phyloP scores from a whole-genome alignment of 2,797 vertebrate species.

The Pogonophryne albipinna region DNA sequence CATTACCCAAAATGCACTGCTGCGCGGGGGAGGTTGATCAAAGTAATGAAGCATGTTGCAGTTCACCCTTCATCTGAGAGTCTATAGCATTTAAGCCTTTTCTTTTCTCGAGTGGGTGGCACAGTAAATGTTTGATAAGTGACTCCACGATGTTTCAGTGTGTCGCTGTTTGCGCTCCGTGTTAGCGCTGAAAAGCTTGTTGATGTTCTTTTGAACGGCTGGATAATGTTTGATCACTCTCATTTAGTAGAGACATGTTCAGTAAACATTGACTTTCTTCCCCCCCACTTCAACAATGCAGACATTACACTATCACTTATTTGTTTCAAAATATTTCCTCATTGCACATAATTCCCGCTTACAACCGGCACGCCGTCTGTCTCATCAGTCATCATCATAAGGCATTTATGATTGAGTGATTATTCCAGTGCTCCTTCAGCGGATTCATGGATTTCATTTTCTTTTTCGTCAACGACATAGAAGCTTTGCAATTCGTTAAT shows the following conservation, averaged over 20 bases:
- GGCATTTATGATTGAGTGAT: slow-evolving; percentile 23
- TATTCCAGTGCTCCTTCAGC: slow-evolving; percentile 3
- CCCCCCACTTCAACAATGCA: slow-evolving; percentile 12
- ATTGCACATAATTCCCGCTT: slow-evolving; percentile 46
- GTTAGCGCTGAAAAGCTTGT: slow-evolving; percentile 60
- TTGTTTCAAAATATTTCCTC: slow-evolving; percentile 60
- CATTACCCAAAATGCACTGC: slow-evolving; percentile 50
- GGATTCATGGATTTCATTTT: background rate
- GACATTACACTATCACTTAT: slow-evolving; percentile 52
- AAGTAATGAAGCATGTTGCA: slow-evolving; percentile 39
- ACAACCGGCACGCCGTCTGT: slow-evolving; percentile 17
- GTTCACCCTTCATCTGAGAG: slow-evolving; percentile 41
- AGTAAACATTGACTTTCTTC: slow-evolving; percentile 57
- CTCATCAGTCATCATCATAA: slow-evolving; percentile 9
- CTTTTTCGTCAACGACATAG: too few species aligned
- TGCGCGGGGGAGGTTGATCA: slow-evolving; percentile 16
- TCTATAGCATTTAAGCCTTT: slow-evolving; percentile 52
- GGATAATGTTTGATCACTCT: slow-evolving; percentile 68
- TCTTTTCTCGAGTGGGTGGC: slow-evolving; percentile 57
- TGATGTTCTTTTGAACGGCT: slow-evolving; percentile 66
- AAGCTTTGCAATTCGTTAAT: too few species aligned
- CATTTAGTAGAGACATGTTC: slow-evolving; percentile 68
- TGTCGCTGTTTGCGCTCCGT: slow-evolving; percentile 58
- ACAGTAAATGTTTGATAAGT: slow-evolving; percentile 69
- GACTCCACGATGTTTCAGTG: slow-evolving; percentile 71